These are phyloP conservation scores for Fopius arisanus DNA, from an alignment of 1,140 invertebrate genomes.

Conservation along the genomic window DNA sequence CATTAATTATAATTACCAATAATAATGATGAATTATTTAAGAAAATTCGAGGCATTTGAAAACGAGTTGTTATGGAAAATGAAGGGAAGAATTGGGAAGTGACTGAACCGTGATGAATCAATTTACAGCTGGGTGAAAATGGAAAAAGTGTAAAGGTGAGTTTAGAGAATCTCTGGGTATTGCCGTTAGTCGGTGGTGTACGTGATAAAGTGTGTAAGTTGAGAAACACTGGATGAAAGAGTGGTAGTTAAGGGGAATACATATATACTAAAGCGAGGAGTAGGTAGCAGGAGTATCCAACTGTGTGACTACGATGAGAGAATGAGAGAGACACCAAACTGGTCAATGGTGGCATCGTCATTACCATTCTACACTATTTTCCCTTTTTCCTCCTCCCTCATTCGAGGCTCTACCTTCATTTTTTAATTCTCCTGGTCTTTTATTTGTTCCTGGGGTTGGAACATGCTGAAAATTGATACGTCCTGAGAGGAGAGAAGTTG, in stretches of 20 bases:
- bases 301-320: neutral
- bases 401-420: neutral
- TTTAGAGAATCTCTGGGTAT: neutral
- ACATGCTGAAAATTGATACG: neutral
- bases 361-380: neutral
- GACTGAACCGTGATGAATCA: neutral
- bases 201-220: neutral
- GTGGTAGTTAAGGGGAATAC: neutral
- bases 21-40: too few relatives aligned
- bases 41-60: too few relatives aligned
- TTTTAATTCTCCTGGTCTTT: neutral
- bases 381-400: neutral
- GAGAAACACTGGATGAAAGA: neutral
- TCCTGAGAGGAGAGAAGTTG: neutral
- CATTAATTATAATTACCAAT: too few relatives aligned
- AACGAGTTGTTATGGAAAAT: too few relatives aligned
- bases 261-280: too few relatives aligned
- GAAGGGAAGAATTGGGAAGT: too few relatives aligned
- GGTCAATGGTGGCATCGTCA: constrained; percentile 11
- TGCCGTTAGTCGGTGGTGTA: neutral
- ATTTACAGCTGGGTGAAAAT: neutral
- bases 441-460: neutral
- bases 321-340: neutral
- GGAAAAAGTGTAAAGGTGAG: neutral
- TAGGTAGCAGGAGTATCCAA: neutral